Conservation (phyloP, 2,113 vertebrate species). For the Zosterops borbonicus region DNA sequence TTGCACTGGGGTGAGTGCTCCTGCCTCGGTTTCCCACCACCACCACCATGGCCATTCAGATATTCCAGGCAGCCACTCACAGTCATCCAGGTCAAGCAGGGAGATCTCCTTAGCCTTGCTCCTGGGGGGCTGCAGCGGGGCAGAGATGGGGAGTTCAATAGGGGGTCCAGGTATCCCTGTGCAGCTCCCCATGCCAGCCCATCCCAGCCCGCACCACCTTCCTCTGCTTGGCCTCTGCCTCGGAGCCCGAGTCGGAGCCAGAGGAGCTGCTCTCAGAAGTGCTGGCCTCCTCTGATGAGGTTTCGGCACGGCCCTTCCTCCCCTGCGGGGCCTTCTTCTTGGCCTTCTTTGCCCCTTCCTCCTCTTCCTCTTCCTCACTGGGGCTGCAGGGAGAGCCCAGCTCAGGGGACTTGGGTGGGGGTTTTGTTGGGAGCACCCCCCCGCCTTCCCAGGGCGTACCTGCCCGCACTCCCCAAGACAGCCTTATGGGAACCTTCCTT, state of each 20-base stretch:
- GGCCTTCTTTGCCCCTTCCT: conserved; percentile 58
- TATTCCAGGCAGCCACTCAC: conserved; percentile 74
- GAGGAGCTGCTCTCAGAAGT: conserved; percentile 88
- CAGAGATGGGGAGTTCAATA: not conserved
- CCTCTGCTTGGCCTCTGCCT: conserved; percentile 77
- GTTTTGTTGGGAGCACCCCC: rapidly evolving
- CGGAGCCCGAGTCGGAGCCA: conserved; percentile 77
- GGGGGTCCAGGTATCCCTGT: rapidly evolving
- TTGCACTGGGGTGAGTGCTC: rapidly evolving
- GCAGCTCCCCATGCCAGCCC: not conserved
- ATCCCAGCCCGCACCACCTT: conserved; percentile 71
- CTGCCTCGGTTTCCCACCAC: not conserved
- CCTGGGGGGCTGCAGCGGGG: conserved; percentile 51
- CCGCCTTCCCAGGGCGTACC: not conserved
- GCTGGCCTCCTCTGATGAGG: conserved; percentile 83
- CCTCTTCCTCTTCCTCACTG: conserved; percentile 85
- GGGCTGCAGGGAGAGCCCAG: not conserved
- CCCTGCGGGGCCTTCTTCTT: conserved; percentile 64
- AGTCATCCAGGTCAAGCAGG: conserved; percentile 93
- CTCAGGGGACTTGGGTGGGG: not conserved
- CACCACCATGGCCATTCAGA: rapidly evolving
- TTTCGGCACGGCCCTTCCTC: conserved; percentile 66
- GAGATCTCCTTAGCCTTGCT: conserved; percentile 90
- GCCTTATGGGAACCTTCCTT: conserved; percentile 72
- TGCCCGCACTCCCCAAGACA: conserved; percentile 65